Base-by-base conservation (phyloP, 37 sponge, comb jelly and placozoan species). In the Ephydatia muelleri region DNA sequence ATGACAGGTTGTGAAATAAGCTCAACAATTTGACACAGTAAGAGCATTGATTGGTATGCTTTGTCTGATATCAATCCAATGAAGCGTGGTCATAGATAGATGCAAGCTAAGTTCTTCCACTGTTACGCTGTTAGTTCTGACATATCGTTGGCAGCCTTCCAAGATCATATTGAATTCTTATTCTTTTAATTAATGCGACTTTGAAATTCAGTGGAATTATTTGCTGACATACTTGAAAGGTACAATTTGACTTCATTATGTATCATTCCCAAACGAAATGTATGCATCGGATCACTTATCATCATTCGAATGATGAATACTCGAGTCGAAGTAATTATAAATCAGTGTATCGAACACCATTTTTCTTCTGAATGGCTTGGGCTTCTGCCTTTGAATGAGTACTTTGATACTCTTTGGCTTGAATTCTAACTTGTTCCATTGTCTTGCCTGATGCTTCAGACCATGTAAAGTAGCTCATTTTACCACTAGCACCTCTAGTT, bases 181-280 rank as follows among this genome's bases (percentile, higher is more conserved):
- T 65, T 22, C 67, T 23, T 30, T 69, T 27, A 9, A 12, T 30
- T 31, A 30, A 27, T 69, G 70, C 30, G 30, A 4, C 28, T 27
- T 69, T 69, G 70, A 30, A 69, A 69, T 31, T 31, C 30, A 31
- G 30, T 69, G 30, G 9, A 8, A 31, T 73, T 73, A 37, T 38
- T 43, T 43, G 47, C 47, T n/a, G n/a, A n/a, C n/a, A n/a, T n/a
- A n/a, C n/a, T n/a, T 28, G 33, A 38, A 73, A 73, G 5, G 37
- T 21, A 37, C 37, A 73, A 73, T 38, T 73, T 22, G 37, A 38
- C 37, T 30, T 73, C 75, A 73, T 28, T 34, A 34, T 38, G 33
- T 73, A 73, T 29, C 75, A 73, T 73, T 30, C 75, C 75, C 33
- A 73, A 73, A 28, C 12, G 37, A 23, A 73, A 23, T 73, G 75